Evolutionary conservation across 1,140 invertebrate species (phyloP).

Genomic region (Cryptotermes secundus): DNA sequence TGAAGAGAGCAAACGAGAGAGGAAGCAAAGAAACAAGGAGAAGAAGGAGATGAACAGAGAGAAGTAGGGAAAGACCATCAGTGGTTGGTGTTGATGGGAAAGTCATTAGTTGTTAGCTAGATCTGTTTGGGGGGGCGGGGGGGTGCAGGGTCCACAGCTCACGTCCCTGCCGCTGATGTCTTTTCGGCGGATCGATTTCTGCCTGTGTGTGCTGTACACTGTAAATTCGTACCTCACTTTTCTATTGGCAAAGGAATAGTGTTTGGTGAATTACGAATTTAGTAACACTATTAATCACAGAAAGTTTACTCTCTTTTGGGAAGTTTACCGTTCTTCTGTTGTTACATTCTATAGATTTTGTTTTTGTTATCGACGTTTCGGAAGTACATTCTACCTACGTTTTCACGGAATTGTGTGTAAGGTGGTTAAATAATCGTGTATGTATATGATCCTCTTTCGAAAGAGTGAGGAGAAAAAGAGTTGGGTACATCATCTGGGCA

Average conservation of each 20-base stretch:
- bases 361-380: no score
- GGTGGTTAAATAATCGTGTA: no score
- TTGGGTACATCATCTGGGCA: no score
- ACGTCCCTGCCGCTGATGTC: background rate
- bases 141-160: background rate
- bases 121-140: background rate
- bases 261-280: no score
- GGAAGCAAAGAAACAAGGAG: background rate
- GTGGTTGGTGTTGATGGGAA: slow-evolving; percentile 10
- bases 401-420: no score
- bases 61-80: background rate
- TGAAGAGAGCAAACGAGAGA: background rate
- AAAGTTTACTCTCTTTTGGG: no score
- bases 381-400: no score
- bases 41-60: background rate
- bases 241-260: background rate
- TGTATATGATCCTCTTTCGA: no score
- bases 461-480: no score
- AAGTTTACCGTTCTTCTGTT: no score
- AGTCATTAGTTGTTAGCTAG: slow-evolving; percentile 16
- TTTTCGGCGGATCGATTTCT: background rate
- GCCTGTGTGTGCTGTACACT: background rate
- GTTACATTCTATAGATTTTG: no score
- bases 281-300: no score
- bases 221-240: background rate